Evolutionary conservation across 2,888 invertebrate genomes (phyloP).

Genomic region (Trilocha varians): DNA sequence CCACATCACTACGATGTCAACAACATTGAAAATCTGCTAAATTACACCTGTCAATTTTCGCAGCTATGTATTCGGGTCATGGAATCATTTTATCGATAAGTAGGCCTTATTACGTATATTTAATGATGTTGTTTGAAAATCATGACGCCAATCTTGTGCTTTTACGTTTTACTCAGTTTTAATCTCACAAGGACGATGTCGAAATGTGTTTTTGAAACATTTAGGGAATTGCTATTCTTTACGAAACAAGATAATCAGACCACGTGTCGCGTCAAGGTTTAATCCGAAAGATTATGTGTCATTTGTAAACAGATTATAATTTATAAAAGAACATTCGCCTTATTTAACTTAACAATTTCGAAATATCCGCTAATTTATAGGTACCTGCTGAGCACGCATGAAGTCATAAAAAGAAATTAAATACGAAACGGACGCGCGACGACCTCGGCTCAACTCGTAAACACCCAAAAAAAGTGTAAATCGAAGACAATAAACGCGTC

Average conservation of each 20-base stretch:
- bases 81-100: background rate
- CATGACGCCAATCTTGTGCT: too few species aligned
- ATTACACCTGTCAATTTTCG: background rate
- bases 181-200: too few species aligned
- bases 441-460: conserved; percentile 58
- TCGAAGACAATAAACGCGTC: conserved; percentile 63
- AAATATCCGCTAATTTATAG: background rate
- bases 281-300: too few species aligned
- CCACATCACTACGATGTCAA: too few species aligned
- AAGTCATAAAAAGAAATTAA: conserved; percentile 43
- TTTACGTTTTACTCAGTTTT: too few species aligned
- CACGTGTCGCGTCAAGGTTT: too few species aligned
- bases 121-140: background rate
- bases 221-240: too few species aligned
- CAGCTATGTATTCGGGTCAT: background rate
- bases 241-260: too few species aligned
- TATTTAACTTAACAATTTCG: background rate
- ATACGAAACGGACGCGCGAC: conserved; percentile 50
- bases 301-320: too few species aligned
- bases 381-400: conserved; percentile 17
- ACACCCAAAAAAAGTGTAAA: conserved; percentile 60
- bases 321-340: background rate
- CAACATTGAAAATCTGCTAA: too few species aligned
- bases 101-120: background rate
- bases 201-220: too few species aligned